phyloP scores from a whole-genome alignment of 2,797 vertebrate species.

The Martes flavigula region DNA sequence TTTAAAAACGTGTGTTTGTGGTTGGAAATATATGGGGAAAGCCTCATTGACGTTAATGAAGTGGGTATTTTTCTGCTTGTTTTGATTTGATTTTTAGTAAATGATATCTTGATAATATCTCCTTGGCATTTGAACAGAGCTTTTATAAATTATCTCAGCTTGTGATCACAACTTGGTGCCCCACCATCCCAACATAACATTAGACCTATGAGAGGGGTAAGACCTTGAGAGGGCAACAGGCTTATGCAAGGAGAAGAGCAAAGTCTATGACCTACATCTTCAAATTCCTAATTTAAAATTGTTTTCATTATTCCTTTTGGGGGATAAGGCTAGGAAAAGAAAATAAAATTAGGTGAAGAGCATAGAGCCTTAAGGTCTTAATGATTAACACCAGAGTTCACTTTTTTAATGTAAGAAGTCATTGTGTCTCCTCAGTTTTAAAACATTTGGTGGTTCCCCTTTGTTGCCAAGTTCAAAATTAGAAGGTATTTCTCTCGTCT shows the following conservation, averaged over 20 bases:
- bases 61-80: background rate
- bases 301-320: background rate
- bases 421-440: background rate
- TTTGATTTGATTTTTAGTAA: background rate
- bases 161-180: background rate
- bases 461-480: background rate
- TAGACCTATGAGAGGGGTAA: background rate
- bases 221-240: background rate
- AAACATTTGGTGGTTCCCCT: background rate
- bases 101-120: background rate
- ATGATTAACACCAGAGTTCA: background rate
- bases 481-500: background rate
- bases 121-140: background rate
- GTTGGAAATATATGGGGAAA: conserved; percentile 4
- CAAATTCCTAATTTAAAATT: background rate
- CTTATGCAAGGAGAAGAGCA: background rate
- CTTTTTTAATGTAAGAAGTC: background rate
- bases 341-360: background rate
- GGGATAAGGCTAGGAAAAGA: background rate
- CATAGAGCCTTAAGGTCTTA: background rate
- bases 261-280: background rate
- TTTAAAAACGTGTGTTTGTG: background rate
- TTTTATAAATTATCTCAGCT: background rate
- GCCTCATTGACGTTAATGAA: background rate
- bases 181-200: background rate